Conservation (phyloP, 2,888 invertebrate species). For the Polyommatus icarus region DNA sequence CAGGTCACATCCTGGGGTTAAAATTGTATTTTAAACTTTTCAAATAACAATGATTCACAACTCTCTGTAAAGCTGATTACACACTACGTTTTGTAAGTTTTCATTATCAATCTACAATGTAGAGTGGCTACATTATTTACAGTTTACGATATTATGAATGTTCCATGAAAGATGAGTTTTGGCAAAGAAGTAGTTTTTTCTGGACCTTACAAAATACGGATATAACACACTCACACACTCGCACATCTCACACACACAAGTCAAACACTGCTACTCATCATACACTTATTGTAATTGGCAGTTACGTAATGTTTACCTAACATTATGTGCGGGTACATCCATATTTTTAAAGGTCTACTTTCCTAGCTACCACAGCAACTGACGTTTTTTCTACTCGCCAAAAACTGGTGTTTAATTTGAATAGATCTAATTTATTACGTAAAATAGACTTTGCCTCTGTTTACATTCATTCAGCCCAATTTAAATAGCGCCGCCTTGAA, state of each 20-base stretch:
- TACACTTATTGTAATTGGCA: conserved; percentile 16
- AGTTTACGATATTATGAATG: not conserved
- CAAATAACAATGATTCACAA: conserved; percentile 26
- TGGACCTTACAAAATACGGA: conserved; percentile 4
- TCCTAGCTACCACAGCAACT: not conserved
- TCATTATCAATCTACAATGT: not conserved
- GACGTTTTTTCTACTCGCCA: not conserved
- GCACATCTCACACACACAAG: not conserved
- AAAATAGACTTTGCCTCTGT: not conserved
- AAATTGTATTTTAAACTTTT: conserved; percentile 3
- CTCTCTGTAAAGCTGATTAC: conserved; percentile 18
- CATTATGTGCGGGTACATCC: not conserved
- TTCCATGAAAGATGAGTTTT: not conserved
- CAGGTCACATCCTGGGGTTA: conserved; percentile 29
- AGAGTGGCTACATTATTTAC: conserved; percentile 1
- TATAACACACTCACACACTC: not conserved
- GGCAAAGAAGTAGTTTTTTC: conserved; percentile 2
- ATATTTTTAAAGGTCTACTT: conserved; percentile 9
- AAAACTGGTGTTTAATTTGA: not conserved
- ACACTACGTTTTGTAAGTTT: not conserved
- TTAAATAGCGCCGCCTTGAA: not conserved
- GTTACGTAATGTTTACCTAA: not conserved
- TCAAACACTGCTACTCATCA: not conserved
- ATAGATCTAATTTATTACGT: not conserved
- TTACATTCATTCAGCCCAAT: not conserved